A percentile compares a stretch with the other conserved stretches of the same genome.
Evolutionary conservation across 2,797 vertebrate species (phyloP).

Genomic region (Pelochelys cantorii): DNA sequence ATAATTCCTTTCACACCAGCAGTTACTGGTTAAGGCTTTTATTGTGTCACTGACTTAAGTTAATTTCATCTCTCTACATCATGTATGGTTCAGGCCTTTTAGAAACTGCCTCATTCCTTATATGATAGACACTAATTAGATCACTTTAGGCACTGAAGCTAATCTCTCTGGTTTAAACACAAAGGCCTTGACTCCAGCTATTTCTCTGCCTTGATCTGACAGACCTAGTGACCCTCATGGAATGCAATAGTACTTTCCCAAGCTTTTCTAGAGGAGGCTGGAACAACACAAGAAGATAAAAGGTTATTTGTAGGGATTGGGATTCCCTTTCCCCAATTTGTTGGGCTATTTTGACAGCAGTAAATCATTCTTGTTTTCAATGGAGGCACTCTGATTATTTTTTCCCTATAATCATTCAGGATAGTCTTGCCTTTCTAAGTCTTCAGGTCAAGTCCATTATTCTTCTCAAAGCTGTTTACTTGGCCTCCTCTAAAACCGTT

Average conservation of each 20-base stretch:
- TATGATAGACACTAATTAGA: not conserved
- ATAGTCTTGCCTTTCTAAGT: too few relatives aligned
- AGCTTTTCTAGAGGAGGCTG: not conserved
- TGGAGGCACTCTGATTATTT: not conserved
- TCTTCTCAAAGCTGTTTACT: not conserved
- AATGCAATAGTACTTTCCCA: not conserved
- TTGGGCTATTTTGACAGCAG: not conserved
- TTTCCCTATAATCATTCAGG: not conserved
- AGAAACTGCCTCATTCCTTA: not conserved
- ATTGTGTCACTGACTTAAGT: not conserved
- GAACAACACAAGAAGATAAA: rapidly evolving
- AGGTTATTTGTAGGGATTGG: not conserved
- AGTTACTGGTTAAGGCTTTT: not conserved
- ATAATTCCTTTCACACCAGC: not conserved
- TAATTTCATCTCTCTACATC: not conserved
- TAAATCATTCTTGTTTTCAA: not conserved
- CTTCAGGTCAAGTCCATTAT: not conserved
- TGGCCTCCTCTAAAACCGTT: not conserved
- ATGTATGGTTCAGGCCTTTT: not conserved
- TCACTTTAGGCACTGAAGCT: not conserved
- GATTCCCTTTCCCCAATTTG: not conserved
- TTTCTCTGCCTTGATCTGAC: not conserved
- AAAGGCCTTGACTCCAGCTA: not conserved
- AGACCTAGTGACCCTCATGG: not conserved
- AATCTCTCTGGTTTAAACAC: not conserved